These are phyloP conservation scores for Gracilinanus agilis DNA, from an alignment of 2,113 vertebrate species.

Conservation along the genomic window DNA sequence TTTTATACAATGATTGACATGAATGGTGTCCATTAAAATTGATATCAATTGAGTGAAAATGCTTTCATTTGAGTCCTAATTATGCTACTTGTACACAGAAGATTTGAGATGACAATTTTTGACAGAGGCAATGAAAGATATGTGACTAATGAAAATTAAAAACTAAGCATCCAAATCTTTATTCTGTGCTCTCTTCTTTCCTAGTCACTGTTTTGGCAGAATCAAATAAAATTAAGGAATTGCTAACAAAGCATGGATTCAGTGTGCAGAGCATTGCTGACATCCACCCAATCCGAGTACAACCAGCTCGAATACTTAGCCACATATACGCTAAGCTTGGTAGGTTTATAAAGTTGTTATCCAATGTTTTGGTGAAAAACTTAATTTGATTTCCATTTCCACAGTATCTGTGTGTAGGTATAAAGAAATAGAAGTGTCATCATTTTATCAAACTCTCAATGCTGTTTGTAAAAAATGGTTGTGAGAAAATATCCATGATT, in stretches of 20 bases:
- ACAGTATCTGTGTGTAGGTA: not conserved
- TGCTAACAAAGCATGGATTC: slow-evolving; percentile 89
- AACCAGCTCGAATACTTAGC: slow-evolving; percentile 96
- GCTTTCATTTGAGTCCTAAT: not conserved
- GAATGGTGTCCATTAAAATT: not conserved
- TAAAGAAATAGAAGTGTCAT: slow-evolving; percentile 12
- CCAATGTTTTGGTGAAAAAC: not conserved
- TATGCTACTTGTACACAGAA: not conserved
- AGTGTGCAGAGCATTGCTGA: slow-evolving; percentile 91
- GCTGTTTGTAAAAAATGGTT: not conserved
- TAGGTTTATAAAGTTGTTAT: slow-evolving; percentile 77
- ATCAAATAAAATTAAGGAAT: slow-evolving; percentile 89
- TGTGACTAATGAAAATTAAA: not conserved
- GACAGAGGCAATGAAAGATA: not conserved
- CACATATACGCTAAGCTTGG: slow-evolving; percentile 96
- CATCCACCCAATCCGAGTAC: slow-evolving; percentile 91
- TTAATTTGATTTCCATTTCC: not conserved
- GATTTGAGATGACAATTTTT: not conserved
- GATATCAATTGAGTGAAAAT: not conserved
- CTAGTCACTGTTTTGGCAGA: slow-evolving; percentile 96
- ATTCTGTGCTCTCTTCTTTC: slow-evolving; percentile 62
- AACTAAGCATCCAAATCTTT: not conserved
- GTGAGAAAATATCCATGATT: not conserved
- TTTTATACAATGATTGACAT: not conserved
- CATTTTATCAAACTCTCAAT: not conserved